Evolutionary conservation across 2,888 invertebrate genomes (phyloP), one percentile per base, ranked within the genome.

Genomic region (Nasonovia ribisnigri): DNA sequence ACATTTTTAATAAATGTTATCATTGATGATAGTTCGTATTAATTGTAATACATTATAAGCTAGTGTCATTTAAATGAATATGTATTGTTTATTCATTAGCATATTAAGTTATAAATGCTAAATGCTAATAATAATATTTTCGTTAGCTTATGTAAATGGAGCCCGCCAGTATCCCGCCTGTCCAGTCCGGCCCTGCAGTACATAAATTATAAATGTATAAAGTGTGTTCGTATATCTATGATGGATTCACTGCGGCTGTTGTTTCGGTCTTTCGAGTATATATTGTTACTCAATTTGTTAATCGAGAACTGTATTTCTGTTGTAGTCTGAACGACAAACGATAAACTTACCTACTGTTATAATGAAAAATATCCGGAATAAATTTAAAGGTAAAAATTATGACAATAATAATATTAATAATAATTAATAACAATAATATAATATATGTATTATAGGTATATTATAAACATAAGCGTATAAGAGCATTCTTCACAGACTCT

Each of bases 381-480:
- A 90, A 93, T 60, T 90, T 26, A 90, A 29, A 90, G 84, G 93
- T 93, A 93, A 57, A 13, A 91, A 43, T 5, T 20, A 54, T 60
- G 0, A 16, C 6, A 54, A 57, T n/a, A 3, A 43, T 29, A 57
- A 57, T 57, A 60, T 29, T 51, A 51, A 51, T 51, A 51, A 51
- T 20, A 51, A 51, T 51, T 20, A 54, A 54, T 54, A 54, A 54
- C 2, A 54, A 54, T 54, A 54, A 54, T 20, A 54, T 54, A 11
- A 54, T 54, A 54, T 5, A 54, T 5, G 5, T 54, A 54, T 20
- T 13, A 29, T 29, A 20, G 20, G n/a, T n/a, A 67, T 67, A 10
- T 77, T 77, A 77, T 77, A 77, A 36, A 36, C 6, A 77, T 67
- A 67, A 67, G 5, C n/a, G 13, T n/a, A 29, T 60, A 13, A 29